A percentile compares a stretch with the other conserved stretches of the same genome.
phyloP scores from a whole-genome alignment of 2,113 vertebrate genomes.

The Myanophis thanlyinensis region DNA sequence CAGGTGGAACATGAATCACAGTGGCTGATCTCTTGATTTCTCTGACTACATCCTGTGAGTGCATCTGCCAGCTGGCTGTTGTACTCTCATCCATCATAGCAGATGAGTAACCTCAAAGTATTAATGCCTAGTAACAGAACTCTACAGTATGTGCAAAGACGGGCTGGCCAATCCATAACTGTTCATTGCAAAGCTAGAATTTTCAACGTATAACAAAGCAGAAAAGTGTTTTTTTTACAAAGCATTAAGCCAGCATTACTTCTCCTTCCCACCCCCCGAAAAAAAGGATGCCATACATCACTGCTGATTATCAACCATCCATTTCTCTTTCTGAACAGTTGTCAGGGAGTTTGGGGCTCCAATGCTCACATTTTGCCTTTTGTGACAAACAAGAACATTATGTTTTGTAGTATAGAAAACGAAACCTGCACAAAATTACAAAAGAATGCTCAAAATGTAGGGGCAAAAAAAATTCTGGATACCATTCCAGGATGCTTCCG shows the following conservation, averaged over 20 bases:
- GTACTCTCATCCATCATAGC: background rate
- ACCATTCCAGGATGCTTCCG: background rate
- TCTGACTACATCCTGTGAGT: background rate
- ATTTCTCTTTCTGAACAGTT: background rate
- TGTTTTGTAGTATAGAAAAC: background rate
- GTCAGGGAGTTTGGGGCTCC: background rate
- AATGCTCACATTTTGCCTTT: background rate
- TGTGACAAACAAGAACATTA: background rate
- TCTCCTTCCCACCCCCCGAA: accelerated
- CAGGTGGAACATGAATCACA: background rate
- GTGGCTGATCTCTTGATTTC: background rate
- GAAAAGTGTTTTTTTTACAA: background rate
- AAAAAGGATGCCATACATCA: background rate
- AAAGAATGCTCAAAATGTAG: background rate
- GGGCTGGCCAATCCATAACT: background rate
- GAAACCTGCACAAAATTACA: background rate
- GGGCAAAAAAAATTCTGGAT: background rate
- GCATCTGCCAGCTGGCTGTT: background rate
- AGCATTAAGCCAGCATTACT: background rate
- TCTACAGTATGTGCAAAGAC: background rate
- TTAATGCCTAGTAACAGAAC: background rate
- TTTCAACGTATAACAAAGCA: background rate
- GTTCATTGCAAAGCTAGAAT: background rate
- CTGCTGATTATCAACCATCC: background rate
- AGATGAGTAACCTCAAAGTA: background rate